Evolutionary conservation across 1,140 invertebrate species (phyloP), one percentile per base, ranked within the genome.

Genomic region (Drosophila baimaii): DNA sequence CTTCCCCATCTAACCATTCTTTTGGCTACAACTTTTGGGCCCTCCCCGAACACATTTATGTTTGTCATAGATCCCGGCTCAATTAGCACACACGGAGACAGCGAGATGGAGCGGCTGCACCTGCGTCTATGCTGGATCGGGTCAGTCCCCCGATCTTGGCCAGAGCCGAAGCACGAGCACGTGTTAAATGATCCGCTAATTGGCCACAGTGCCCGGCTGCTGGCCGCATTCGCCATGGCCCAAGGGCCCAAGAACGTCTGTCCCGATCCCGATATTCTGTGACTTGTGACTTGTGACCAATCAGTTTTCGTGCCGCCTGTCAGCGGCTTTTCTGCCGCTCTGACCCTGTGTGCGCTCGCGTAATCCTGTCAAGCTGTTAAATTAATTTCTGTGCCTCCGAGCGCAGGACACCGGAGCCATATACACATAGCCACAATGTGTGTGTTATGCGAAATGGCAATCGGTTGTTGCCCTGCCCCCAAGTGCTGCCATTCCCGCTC

Each of bases 301-400:
- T 86, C 79, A 77, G 79, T 56, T 77, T 77, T 77, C 66, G 49
- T 54, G 63, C 72, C 23, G 71, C 51, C 68, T 70, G 68, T 71
- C 68, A 71, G 43, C 71, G 59, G 21, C 59, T 31, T 64, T 75
- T 31, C 55, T 23, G 65, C 37, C 58, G 51, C 43, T 43, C 44
- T 69, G 75, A 71, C 65, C 68, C 68, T 71, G 62, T 49, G 41
- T 62, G 41, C 15, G 54, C 37, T 35, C 46, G 62, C 68, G 54
- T 88, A 88, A 88, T 88, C 83, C 84, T 88, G 80, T 88, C 84
- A 88, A 83, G 79, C 84, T 88, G 83, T 88, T 83, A 88, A 88
- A 88, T 88, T 88, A 89, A 88, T 88, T 88, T 86, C 76, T 69
- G 56, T 62, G 35, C 55, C 74, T 65, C 80, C 70, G 66, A 69